Percentiles rank a stretch among this genome's conserved stretches.
Conservation (phyloP, 2,888 invertebrate genomes). For the Pammene aurita region DNA sequence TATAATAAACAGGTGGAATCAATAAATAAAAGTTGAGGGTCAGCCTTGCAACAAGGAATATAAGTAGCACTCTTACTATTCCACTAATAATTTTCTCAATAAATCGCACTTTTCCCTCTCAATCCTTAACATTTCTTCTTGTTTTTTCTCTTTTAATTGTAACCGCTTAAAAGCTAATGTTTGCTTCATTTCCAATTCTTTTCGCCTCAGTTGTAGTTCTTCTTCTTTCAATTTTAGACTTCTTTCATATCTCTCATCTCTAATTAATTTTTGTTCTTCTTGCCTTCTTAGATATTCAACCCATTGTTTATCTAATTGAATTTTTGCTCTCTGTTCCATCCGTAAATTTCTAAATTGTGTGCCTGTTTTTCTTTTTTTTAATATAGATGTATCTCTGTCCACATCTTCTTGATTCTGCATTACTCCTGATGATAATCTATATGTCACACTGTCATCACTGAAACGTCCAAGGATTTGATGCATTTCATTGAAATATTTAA, state of each 20-base stretch:
- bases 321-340: conserved; percentile 64
- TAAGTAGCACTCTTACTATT: conserved; percentile 55
- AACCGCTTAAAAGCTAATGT: conserved; percentile 64
- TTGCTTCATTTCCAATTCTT: conserved; percentile 68
- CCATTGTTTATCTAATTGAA: conserved; percentile 70
- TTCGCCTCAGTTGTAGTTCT: conserved; percentile 63
- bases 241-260: conserved; percentile 66
- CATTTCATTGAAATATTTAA: conserved; percentile 73
- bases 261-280: conserved; percentile 61
- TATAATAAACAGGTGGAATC: background rate
- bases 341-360: conserved; percentile 63
- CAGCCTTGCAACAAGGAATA: conserved; percentile 14
- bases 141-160: conserved; percentile 65
- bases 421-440: conserved; percentile 64
- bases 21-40: background rate
- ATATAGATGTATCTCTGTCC: conserved; percentile 51
- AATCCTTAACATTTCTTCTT: conserved; percentile 66
- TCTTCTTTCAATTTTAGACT: conserved; percentile 64
- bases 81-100: conserved; percentile 57
- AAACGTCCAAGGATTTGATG: conserved; percentile 66
- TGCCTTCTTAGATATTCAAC: conserved; percentile 66
- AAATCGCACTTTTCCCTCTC: conserved; percentile 68
- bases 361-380: conserved; percentile 55
- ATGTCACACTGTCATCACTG: conserved; percentile 57
- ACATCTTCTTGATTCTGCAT: conserved; percentile 52